phyloP scores from a whole-genome alignment of 2,113 vertebrate species.

The Accipiter cooperii region DNA sequence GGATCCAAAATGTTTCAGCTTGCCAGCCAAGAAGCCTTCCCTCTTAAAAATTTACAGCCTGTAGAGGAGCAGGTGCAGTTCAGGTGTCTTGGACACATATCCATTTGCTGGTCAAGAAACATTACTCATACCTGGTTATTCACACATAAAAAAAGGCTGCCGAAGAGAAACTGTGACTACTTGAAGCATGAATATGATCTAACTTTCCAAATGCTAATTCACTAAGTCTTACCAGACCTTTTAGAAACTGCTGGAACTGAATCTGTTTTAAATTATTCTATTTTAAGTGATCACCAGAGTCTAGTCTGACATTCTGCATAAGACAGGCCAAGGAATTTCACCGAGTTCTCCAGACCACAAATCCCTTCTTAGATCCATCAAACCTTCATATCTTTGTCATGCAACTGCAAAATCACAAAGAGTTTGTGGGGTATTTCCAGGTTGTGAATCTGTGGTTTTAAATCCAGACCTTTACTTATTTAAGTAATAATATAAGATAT shows the following conservation, averaged over 20 bases:
- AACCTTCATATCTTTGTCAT: slow-evolving; percentile 8
- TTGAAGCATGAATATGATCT: neutral
- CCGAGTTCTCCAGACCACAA: slow-evolving; percentile 44
- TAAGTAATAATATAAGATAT: neutral
- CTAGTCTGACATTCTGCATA: slow-evolving; percentile 23
- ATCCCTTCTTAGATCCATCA: slow-evolving; percentile 19
- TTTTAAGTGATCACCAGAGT: slow-evolving; percentile 49
- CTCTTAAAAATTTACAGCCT: neutral
- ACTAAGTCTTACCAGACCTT: slow-evolving; percentile 41
- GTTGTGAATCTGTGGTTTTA: slow-evolving; percentile 30
- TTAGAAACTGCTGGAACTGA: slow-evolving; percentile 46
- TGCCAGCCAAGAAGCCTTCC: neutral
- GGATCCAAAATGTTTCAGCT: neutral
- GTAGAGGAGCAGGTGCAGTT: neutral
- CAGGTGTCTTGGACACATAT: neutral
- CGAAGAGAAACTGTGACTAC: neutral
- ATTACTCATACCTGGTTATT: neutral
- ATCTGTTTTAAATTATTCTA: slow-evolving; percentile 50
- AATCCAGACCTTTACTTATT: neutral
- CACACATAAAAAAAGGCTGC: neutral
- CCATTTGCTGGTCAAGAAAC: neutral
- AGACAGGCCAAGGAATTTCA: slow-evolving; percentile 42
- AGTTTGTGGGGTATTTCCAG: neutral
- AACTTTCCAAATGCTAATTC: slow-evolving; percentile 27
- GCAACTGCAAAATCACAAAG: slow-evolving; percentile 11